Conservation (phyloP, 2,113 vertebrate genomes). For the Pelmatolapia mariae region DNA sequence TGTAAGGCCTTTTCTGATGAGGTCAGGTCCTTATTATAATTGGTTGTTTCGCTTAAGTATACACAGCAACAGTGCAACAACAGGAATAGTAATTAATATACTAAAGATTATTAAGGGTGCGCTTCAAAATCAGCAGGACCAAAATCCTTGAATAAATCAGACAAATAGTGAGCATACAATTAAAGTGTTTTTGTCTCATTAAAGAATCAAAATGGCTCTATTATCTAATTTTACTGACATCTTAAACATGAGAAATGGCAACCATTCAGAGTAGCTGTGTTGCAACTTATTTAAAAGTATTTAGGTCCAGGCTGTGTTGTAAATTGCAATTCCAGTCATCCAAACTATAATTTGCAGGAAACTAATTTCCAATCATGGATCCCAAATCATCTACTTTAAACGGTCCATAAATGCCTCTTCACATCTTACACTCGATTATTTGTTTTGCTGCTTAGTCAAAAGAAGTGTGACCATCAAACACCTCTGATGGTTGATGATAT, state of each 20-base stretch:
- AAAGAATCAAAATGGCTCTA: not conserved
- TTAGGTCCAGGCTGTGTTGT: not conserved
- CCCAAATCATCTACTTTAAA: not conserved
- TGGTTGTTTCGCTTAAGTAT: slow-evolving; percentile 39
- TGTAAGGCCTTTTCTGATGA: slow-evolving; percentile 36
- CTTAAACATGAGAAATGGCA: not conserved
- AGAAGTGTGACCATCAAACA: not conserved
- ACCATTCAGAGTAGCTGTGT: not conserved
- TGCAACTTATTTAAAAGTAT: not conserved
- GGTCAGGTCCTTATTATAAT: slow-evolving; percentile 53
- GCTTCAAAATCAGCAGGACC: slow-evolving; percentile 7
- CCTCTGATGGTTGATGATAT: not conserved
- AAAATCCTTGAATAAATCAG: not conserved
- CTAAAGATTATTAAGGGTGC: slow-evolving; percentile 20
- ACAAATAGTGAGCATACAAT: not conserved
- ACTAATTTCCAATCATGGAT: not conserved
- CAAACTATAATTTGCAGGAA: not conserved
- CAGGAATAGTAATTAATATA: slow-evolving; percentile 40
- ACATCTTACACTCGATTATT: not conserved
- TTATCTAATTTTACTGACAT: not conserved
- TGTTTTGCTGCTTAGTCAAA: not conserved
- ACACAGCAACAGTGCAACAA: slow-evolving; percentile 33
- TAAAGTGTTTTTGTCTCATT: not conserved
- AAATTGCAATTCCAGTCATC: not conserved
- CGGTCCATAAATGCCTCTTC: not conserved